Base-by-base conservation (phyloP, 2,888 invertebrate genomes). In the Cenopis cana region DNA sequence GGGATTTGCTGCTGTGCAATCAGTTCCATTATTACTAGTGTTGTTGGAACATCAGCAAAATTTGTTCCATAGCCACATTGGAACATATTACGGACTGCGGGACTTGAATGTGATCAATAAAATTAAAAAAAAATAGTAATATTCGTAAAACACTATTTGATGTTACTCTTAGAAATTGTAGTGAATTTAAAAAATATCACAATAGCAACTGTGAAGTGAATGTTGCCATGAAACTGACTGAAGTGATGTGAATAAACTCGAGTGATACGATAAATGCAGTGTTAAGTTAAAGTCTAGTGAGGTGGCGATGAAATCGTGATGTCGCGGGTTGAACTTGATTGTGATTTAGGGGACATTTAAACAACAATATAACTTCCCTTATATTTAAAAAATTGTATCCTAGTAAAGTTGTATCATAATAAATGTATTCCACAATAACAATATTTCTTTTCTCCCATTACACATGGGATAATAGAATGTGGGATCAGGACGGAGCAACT, bases 261-360 rank as follows among this genome's bases (percentile, higher is more conserved):
- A 65, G 69, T 69, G 69, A 69, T 69, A 64, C 46, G 69, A 38
- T 57, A 52, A 57, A 57, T 65, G 65, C 64, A 64, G 64, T 69
- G 64, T 69, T 69, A 52, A 49, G 20, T 52, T 38, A 54, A 17
- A 20, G 5, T 8, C 24, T 66, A 56, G n/a, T 46, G 33, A 64
- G 12, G n/a, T 52, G 38, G 24, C 56, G 57, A 57, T 64, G 12
- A 50, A 36, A 59, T 69, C 69, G 64, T 52, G n/a, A 20, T 11
- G 20, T 36, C 18, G 62, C 0, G 14, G 50, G 38, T 38, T 14
- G 41, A 59, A n/a, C 36, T 6, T 38, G 5, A 33, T 33, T n/a
- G 38, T 14, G 36, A 54, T 36, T 64, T 52, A 1, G n/a, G 52
- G 17, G 17, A 4, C 9, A 11, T 54, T 55, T 29, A 55, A 29